Conservation (phyloP, 92 coral and sea anemone species). For the Montipora capitata region DNA sequence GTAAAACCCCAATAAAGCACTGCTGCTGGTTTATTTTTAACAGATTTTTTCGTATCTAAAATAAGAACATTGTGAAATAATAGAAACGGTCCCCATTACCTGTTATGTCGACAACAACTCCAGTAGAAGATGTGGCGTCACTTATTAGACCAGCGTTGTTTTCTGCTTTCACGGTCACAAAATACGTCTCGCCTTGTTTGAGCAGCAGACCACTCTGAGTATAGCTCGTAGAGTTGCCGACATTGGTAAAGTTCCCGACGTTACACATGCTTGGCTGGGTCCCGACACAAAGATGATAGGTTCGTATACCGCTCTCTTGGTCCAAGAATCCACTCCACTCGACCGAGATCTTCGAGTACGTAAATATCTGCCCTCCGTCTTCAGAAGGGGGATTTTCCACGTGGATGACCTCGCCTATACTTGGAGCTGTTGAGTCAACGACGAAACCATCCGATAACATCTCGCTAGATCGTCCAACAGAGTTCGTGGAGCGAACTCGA, state of each 20-base stretch:
- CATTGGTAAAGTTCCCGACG: slow-evolving; percentile 63
- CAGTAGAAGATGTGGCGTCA: slow-evolving; percentile 82
- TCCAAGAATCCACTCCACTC: slow-evolving; percentile 93
- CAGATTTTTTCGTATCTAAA: too few relatives aligned
- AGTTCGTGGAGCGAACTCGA: slow-evolving; percentile 82
- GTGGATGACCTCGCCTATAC: slow-evolving; percentile 75
- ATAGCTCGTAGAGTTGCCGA: slow-evolving; percentile 69
- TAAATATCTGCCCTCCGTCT: slow-evolving; percentile 56
- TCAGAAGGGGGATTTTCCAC: slow-evolving; percentile 64
- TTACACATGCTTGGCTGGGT: slow-evolving; percentile 80
- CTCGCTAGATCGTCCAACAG: slow-evolving; percentile 75
- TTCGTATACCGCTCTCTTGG: slow-evolving; percentile 79
- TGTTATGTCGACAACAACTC: slow-evolving; percentile 86
- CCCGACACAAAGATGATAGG: slow-evolving; percentile 86
- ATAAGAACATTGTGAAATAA: too few relatives aligned
- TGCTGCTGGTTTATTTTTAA: too few relatives aligned
- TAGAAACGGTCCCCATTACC: slow-evolving; percentile 72
- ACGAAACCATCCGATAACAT: slow-evolving; percentile 83
- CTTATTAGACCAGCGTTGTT: slow-evolving; percentile 87
- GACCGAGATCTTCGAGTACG: slow-evolving; percentile 79
- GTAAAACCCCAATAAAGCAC: too few relatives aligned
- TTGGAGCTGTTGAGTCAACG: slow-evolving; percentile 88
- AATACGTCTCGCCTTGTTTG: slow-evolving; percentile 80
- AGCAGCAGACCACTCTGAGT: slow-evolving; percentile 57
- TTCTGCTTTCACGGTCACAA: slow-evolving; percentile 81